phyloP scores from a whole-genome alignment of 92 coral and sea anemone genomes.

The Epizoanthus stellaris region DNA sequence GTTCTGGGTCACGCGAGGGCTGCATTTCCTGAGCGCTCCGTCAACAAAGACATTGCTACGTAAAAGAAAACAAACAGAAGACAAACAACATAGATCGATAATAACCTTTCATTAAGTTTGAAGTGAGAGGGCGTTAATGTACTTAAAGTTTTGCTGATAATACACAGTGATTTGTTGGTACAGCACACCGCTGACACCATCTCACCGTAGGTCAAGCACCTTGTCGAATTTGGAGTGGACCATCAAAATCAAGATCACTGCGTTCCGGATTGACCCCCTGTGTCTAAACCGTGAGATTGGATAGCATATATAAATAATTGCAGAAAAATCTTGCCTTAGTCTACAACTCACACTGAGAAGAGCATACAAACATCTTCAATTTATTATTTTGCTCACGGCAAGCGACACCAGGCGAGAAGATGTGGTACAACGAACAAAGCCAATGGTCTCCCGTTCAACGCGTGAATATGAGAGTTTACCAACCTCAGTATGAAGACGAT shows the following conservation, averaged over 20 bases:
- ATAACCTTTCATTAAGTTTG: not conserved
- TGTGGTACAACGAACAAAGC: conserved; percentile 24
- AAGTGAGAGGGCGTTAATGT: not conserved
- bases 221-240: conserved; percentile 2
- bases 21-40: not conserved
- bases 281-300: conserved; percentile 50
- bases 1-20: conserved; percentile 20
- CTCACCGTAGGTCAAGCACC: not conserved
- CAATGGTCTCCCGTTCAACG: conserved; percentile 31
- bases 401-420: not conserved
- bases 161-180: not conserved
- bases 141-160: not conserved
- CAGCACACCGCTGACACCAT: conserved; percentile 1
- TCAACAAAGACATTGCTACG: no score
- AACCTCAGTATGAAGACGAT: conserved; percentile 78
- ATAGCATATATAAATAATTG: conserved; percentile 48
- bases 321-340: conserved; percentile 7
- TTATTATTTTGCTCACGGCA: not conserved
- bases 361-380: not conserved
- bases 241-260: conserved; percentile 14
- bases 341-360: not conserved
- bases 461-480: conserved; percentile 39
- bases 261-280: conserved; percentile 76
- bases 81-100: not conserved
- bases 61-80: not conserved